These are phyloP conservation scores for Ahaetulla prasina DNA, from an alignment of 2,113 vertebrate genomes.

Conservation along the genomic window DNA sequence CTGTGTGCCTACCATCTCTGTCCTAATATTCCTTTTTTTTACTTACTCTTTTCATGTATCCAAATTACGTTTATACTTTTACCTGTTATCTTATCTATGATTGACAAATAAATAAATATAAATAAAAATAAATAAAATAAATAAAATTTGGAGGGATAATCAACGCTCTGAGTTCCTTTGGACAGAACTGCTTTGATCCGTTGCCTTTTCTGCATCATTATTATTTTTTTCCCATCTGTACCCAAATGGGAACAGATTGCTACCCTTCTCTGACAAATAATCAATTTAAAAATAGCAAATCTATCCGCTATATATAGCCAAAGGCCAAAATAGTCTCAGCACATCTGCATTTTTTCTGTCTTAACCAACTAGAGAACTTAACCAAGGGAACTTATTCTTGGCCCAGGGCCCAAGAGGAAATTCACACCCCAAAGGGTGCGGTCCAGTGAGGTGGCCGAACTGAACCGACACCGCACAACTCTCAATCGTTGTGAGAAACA, in stretches of 20 bases:
- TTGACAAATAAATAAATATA: too few species aligned
- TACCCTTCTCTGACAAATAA: constrained; percentile 3
- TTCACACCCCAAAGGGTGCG: too few species aligned
- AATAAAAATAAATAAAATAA: too few species aligned
- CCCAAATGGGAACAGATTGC: not conserved
- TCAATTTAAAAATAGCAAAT: constrained; percentile 12
- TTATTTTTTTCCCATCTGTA: not conserved
- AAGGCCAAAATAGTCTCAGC: not conserved
- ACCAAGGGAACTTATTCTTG: not conserved
- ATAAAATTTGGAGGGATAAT: not conserved
- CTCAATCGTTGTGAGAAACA: not conserved
- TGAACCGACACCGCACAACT: not conserved
- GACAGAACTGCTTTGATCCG: not conserved
- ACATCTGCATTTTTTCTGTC: constrained; percentile 8
- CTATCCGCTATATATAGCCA: not conserved
- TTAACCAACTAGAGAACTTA: not conserved
- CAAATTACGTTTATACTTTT: too few species aligned
- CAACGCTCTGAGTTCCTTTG: not conserved
- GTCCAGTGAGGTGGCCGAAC: too few species aligned
- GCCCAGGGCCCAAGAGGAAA: not conserved
- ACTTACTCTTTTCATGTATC: too few species aligned
- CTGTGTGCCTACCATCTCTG: too few species aligned
- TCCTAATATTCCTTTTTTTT: too few species aligned
- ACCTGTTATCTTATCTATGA: too few species aligned
- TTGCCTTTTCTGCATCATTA: not conserved